A percentile compares a stretch with the other conserved stretches of the same genome.
phyloP scores from a whole-genome alignment of 2,888 invertebrate species.

The Autographa gamma region DNA sequence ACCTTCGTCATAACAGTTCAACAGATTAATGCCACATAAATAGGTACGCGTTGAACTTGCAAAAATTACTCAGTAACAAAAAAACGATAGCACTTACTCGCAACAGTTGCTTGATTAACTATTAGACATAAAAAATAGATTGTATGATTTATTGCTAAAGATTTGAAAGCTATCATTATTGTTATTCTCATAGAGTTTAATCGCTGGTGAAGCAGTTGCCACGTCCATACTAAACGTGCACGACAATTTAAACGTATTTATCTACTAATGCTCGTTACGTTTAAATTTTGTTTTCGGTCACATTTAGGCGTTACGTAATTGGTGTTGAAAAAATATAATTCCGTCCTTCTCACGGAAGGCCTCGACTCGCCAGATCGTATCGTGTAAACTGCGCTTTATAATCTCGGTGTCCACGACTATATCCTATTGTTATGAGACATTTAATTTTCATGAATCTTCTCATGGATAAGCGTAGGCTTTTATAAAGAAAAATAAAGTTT shows the following conservation, averaged over 20 bases:
- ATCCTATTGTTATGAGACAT: constrained; percentile 78
- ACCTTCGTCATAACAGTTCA: constrained; percentile 28
- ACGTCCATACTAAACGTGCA: constrained; percentile 64
- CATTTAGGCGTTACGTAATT: constrained; percentile 76
- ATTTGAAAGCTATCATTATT: constrained; percentile 59
- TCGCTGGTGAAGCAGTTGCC: constrained; percentile 33
- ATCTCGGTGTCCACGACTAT: constrained; percentile 76
- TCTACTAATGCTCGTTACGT: constrained; percentile 66
- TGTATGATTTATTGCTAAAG: constrained; percentile 58
- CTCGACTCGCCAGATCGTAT: constrained; percentile 77
- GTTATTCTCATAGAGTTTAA: constrained; percentile 48
- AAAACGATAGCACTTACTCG: constrained; percentile 53
- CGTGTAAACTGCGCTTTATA: constrained; percentile 82
- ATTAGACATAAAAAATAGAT: constrained; percentile 56
- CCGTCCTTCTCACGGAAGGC: constrained; percentile 81
- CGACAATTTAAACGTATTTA: constrained; percentile 62
- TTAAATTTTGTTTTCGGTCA: constrained; percentile 76
- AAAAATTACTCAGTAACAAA: constrained; percentile 43
- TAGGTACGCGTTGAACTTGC: constrained; percentile 41
- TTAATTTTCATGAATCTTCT: constrained; percentile 81
- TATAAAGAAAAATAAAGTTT: constrained; percentile 65
- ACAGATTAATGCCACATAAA: constrained; percentile 43
- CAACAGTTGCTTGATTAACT: constrained; percentile 61
- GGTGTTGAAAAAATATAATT: constrained; percentile 81
- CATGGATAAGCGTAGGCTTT: constrained; percentile 64